Evolutionary conservation across 2,113 vertebrate genomes (phyloP), one percentile per base, ranked within the genome.

Genomic region (Ibidorhyncha struthersii): DNA sequence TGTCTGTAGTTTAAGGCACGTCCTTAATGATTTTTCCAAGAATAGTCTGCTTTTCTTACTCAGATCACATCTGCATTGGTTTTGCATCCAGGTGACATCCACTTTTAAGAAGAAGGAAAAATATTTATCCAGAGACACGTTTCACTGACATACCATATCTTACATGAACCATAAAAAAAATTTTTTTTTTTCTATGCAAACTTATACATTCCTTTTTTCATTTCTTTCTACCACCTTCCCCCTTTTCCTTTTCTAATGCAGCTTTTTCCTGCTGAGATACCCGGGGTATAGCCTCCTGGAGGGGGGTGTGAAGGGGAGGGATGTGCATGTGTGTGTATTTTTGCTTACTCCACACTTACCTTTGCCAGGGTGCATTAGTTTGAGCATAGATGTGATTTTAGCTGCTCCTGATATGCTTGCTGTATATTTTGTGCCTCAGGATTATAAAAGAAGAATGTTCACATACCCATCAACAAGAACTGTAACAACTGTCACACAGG

Each of bases 101-200:
- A 56, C 6, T 40, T 73, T n/a, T 36, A 63, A 61, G 30, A 55
- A 43, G 10, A 6, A 55, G 7, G 10, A 67, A 72, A 77, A 73
- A 13, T 25, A 3, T 0, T 38, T 66, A 59, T 61, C 32, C 43
- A 38, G 38, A 58, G 10, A 15, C 9, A 12, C 19, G 21, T 79
- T 63, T 82, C 8, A 10, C 11, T 65, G 19, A 61, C 58, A 43
- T 10, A 29, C 4, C 1, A 10, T 45, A 40, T 25, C 10, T 32
- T 53, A 55, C 16, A 52, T 34, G 58, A 82, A 56, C 6, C 3
- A 20, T 26, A 14, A 47, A 25, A n/a, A 41, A 7, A 0, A 0
- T 9, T 7, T 23, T 2, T 26, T 59, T 78, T 87, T 50, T 47
- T 5, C 21, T 43, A 7, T 30, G 6, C 5, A 47, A 23, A 34